Evolutionary conservation across 2,888 invertebrate genomes (phyloP).

Genomic region (Lasius fuliginosus): DNA sequence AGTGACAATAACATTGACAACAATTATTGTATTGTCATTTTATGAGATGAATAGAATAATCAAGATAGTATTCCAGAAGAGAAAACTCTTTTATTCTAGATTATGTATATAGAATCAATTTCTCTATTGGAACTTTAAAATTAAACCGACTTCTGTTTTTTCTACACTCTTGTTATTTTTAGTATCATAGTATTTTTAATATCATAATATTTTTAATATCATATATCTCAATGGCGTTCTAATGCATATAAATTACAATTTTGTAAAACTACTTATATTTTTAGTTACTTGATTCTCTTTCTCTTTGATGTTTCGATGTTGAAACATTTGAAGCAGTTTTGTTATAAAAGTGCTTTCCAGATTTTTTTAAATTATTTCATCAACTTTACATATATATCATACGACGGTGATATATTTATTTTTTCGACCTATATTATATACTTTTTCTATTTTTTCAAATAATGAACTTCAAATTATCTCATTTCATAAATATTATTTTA

Average conservation of each 20-base stretch:
- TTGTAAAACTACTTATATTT: not conserved
- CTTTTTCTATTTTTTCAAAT: not conserved
- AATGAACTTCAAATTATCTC: not conserved
- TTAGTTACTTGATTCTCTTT: not conserved
- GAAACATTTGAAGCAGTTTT: not conserved
- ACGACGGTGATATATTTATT: not conserved
- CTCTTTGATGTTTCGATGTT: not conserved
- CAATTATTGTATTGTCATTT: not conserved
- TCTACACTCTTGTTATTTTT: conserved; percentile 2
- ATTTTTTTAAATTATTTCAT: not conserved
- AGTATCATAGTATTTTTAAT: not conserved
- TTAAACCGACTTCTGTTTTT: not conserved
- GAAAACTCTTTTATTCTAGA: not conserved
- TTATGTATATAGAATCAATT: not conserved
- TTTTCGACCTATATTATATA: not conserved
- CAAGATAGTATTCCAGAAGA: not conserved
- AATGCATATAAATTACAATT: not conserved
- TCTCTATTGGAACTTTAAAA: not conserved
- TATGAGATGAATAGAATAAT: not conserved
- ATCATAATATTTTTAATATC: no score
- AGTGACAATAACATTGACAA: not conserved
- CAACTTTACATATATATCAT: not conserved
- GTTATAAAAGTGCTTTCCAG: not conserved
- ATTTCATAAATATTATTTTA: not conserved
- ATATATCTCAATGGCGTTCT: not conserved